Base-by-base conservation (phyloP, 2,888 invertebrate genomes). In the Fragum sueziense region DNA sequence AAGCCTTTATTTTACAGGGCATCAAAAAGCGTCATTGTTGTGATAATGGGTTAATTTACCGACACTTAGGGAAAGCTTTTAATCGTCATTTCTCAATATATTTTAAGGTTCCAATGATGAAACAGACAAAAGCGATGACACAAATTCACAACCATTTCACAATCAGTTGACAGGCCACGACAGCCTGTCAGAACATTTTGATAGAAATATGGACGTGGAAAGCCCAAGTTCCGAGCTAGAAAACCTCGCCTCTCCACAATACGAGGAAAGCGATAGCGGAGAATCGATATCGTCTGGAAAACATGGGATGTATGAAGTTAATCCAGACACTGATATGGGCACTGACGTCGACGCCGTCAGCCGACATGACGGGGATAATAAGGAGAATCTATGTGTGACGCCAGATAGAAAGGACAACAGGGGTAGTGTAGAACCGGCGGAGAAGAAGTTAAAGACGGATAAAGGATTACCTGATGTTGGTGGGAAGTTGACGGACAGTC, bases 171-270 rank as follows among this genome's bases (percentile, higher is more conserved):
- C 62, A 33, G 34, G 62, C 25, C n/a, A 17, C 22, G 62, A 62
- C 33, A n/a, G 31, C 62, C 34, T 34, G 29, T 65, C 34, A 25
- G 65, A 65, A 41, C 41, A 33, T 17, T 34, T 34, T 11, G 27
- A 65, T 27, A 37, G 65, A 31, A 59, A 57, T 20, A 83, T 83
- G 83, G 80, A 80, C 54, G 37, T 72, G 37, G 83, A 83, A 54
- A 83, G 83, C 68, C 83, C 83, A 17, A 78, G 79, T 20, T 83
- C 83, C 17, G 83, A 80, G 59, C 34, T 80, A 47, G 79, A 80
- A 33, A 77, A 77, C 52, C 75, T 78, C 22, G 34, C 65, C 11
- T 33, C 52, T 7, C 14, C 20, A 37, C 52, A 65, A 20, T 22
- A 65, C 25, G 54, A 41, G 25, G 73, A 67, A 29, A 83, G 80